Evolutionary conservation across 2,797 vertebrate species (phyloP).

Genomic region (Neoniphon sammara): DNA sequence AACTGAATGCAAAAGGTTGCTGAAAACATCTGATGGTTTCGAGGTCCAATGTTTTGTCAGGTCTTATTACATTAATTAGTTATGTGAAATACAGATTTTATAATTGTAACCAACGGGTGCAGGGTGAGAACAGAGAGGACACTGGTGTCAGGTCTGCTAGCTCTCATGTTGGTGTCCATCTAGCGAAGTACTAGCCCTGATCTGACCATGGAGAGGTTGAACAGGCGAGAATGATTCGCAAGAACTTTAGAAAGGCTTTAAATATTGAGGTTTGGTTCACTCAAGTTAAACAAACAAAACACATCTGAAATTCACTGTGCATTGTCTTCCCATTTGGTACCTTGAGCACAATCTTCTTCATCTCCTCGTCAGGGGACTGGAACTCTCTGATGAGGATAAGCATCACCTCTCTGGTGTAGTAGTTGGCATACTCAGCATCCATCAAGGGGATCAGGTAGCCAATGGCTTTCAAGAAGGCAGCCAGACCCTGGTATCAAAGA

Average conservation of each 20-base stretch:
- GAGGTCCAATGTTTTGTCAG: not conserved
- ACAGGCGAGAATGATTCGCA: slow-evolving; percentile 73
- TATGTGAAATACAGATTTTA: not conserved
- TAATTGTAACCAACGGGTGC: slow-evolving; percentile 62
- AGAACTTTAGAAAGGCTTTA: not conserved
- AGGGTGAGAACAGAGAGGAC: slow-evolving; percentile 68
- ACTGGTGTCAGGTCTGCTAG: slow-evolving; percentile 25
- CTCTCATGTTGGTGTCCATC: slow-evolving; percentile 66
- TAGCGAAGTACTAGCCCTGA: slow-evolving; percentile 69
- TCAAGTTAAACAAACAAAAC: not conserved
- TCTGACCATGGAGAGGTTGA: slow-evolving; percentile 43
- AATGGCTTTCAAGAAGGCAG: slow-evolving; percentile 98
- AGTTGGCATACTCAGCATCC: slow-evolving; percentile 99
- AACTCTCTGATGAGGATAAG: slow-evolving; percentile 99
- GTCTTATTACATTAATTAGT: not conserved
- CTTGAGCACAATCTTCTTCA: slow-evolving; percentile 99
- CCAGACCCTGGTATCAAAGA: slow-evolving; percentile 87
- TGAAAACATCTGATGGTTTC: not conserved
- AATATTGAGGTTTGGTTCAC: not conserved
- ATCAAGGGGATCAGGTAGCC: slow-evolving; percentile 98
- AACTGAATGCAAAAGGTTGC: not conserved
- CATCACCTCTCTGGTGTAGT: slow-evolving; percentile 99
- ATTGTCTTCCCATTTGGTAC: slow-evolving; percentile 67
- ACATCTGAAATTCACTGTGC: not conserved
- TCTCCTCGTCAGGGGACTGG: slow-evolving; percentile 98